These are phyloP conservation scores for Siniperca undulata DNA, from an alignment of 2,797 vertebrate species.

Conservation along the genomic window DNA sequence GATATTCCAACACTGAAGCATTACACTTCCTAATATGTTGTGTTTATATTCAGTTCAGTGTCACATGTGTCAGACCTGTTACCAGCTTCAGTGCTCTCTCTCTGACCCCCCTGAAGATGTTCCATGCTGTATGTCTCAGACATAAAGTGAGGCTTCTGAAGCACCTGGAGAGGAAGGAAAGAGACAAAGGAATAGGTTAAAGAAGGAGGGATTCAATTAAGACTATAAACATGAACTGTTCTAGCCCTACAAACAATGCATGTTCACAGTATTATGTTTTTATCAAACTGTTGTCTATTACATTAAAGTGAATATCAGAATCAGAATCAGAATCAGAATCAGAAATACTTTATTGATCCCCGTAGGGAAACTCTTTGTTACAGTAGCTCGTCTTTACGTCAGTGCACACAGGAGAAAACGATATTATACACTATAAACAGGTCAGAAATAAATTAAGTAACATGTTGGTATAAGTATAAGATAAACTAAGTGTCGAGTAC, in stretches of 20 bases:
- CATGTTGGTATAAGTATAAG: no score
- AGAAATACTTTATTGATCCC: no score
- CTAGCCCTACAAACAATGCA: conserved; percentile 35
- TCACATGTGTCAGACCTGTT: conserved; percentile 9
- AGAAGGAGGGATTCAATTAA: neutral
- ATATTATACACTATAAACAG: no score
- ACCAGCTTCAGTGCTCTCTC: neutral
- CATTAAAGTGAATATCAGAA: conserved; percentile 52
- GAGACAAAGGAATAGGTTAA: conserved; percentile 18
- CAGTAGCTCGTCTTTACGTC: no score
- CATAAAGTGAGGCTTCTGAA: neutral
- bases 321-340: no score
- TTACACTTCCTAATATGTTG: neutral
- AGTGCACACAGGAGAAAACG: no score
- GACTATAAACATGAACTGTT: conserved; percentile 29
- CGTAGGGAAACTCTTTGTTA: no score
- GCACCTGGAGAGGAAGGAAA: conserved; percentile 5
- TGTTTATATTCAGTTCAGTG: neutral
- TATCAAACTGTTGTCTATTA: conserved; percentile 41
- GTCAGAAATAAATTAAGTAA: no score
- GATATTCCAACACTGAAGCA: neutral
- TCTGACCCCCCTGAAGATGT: neutral
- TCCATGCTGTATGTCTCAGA: neutral
- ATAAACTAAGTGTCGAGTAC: no score
- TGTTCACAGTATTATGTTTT: conserved; percentile 42